Conservation (phyloP, 2,888 invertebrate species). For the Cremastobaeus sp. region DNA sequence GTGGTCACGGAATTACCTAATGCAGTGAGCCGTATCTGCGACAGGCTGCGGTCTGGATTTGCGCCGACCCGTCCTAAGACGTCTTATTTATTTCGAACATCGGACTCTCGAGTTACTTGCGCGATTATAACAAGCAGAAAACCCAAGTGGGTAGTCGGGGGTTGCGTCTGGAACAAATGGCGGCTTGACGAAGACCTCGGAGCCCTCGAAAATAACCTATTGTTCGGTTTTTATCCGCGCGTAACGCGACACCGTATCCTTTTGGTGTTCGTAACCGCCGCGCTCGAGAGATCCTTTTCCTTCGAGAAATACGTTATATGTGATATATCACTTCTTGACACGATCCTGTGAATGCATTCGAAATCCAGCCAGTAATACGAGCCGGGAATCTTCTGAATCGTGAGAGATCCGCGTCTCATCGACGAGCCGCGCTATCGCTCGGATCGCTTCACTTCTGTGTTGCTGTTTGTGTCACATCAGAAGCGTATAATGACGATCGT, state of each 20-base stretch:
- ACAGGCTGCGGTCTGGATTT: conserved; percentile 28
- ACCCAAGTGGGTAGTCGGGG: conserved; percentile 60
- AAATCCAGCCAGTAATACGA: conserved; percentile 55
- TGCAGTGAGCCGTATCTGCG: conserved; percentile 1
- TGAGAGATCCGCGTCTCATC: conserved; percentile 54
- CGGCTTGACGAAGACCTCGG: conserved; percentile 66
- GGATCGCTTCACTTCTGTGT: conserved; percentile 37
- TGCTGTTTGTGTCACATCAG: conserved; percentile 43
- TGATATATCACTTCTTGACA: conserved; percentile 59
- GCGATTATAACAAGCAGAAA: conserved; percentile 63
- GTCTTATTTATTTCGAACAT: conserved; percentile 53
- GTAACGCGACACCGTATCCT: conserved; percentile 70
- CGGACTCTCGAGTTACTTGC: conserved; percentile 64
- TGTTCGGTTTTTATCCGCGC: conserved; percentile 69
- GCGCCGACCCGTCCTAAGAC: conserved; percentile 30
- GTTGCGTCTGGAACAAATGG: conserved; percentile 66
- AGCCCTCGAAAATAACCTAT: conserved; percentile 68
- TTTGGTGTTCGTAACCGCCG: conserved; percentile 62
- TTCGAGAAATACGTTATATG: conserved; percentile 50
- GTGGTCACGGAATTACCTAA: conserved; percentile 33
- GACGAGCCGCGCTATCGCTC: conserved; percentile 46
- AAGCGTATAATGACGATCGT: conserved; percentile 55
- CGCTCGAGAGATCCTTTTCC: conserved; percentile 50
- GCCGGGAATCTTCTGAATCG: conserved; percentile 51
- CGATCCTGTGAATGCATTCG: conserved; percentile 55